These are phyloP conservation scores for Clusia tigrina DNA, from an alignment of 2,888 invertebrate genomes.

Conservation along the genomic window DNA sequence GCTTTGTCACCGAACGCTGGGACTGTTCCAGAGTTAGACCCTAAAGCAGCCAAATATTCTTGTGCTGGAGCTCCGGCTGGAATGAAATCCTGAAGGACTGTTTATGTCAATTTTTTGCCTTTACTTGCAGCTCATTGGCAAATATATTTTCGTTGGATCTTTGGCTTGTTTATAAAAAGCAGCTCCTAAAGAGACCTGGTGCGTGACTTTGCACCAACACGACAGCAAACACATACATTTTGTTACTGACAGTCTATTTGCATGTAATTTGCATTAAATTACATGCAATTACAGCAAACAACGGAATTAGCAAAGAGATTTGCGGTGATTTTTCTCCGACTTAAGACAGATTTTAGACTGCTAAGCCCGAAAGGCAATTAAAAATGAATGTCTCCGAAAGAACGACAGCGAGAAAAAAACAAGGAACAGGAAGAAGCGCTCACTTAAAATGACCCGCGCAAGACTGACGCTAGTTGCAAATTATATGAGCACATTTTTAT, in stretches of 20 bases:
- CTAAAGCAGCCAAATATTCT: not conserved
- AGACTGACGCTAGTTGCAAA: too few relatives aligned
- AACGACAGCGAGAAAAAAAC: not conserved
- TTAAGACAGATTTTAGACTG: not conserved
- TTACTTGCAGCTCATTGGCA: not conserved
- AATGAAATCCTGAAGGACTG: not conserved
- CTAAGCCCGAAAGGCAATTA: not conserved
- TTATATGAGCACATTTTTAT: not conserved
- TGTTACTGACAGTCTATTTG: too few relatives aligned
- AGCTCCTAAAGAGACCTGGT: not conserved
- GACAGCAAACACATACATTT: not conserved
- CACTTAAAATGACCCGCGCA: too few relatives aligned
- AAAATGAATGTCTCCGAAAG: not conserved
- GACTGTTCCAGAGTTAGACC: not conserved
- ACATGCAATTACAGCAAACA: constrained; percentile 22
- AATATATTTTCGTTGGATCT: not conserved
- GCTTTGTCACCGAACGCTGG: not conserved
- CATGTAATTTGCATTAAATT: constrained; percentile 25
- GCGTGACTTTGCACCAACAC: not conserved
- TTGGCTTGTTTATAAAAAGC: not conserved
- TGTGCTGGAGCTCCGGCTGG: too few relatives aligned
- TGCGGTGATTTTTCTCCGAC: constrained; percentile 7
- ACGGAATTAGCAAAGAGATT: not conserved
- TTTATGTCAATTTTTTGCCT: not conserved
- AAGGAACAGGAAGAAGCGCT: not conserved